Percentiles rank a stretch among this genome's conserved stretches.
Evolutionary conservation across 2,888 invertebrate species (phyloP).

Genomic region (Andrena praecox): DNA sequence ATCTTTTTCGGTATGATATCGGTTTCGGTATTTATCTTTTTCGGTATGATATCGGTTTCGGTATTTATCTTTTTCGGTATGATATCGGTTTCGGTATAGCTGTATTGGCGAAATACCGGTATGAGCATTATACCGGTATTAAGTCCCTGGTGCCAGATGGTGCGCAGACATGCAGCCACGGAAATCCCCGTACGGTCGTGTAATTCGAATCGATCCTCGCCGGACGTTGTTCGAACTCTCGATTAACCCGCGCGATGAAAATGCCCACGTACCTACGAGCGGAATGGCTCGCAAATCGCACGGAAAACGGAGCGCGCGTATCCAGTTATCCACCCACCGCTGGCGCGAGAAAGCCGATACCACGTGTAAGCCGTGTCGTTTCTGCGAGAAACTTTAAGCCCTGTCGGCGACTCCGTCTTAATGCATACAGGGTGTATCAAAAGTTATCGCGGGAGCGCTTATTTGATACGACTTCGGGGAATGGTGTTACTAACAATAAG

Average conservation of each 20-base stretch:
- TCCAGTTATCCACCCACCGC: not conserved
- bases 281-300: constrained; percentile 9
- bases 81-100: too few relatives aligned
- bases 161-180: constrained; percentile 27
- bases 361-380: constrained; percentile 12
- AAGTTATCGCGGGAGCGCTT: not conserved
- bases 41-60: too few relatives aligned
- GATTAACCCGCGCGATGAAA: constrained; percentile 24
- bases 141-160: constrained; percentile 31
- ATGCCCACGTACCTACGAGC: not conserved
- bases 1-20: too few relatives aligned
- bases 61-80: too few relatives aligned
- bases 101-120: too few relatives aligned
- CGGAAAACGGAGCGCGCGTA: constrained; percentile 2
- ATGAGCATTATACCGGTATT: too few relatives aligned
- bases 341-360: constrained; percentile 16
- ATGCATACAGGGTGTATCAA: not conserved
- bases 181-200: constrained; percentile 12
- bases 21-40: too few relatives aligned
- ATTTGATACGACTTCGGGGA: not conserved
- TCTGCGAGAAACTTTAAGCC: constrained; percentile 15
- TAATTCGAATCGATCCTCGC: constrained; percentile 29
- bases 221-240: constrained; percentile 17
- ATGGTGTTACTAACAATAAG: too few relatives aligned
- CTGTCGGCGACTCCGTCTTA: not conserved